These are phyloP conservation scores for Megaleporinus macrocephalus DNA, from an alignment of 2,113 vertebrate species.

Conservation along the genomic window DNA sequence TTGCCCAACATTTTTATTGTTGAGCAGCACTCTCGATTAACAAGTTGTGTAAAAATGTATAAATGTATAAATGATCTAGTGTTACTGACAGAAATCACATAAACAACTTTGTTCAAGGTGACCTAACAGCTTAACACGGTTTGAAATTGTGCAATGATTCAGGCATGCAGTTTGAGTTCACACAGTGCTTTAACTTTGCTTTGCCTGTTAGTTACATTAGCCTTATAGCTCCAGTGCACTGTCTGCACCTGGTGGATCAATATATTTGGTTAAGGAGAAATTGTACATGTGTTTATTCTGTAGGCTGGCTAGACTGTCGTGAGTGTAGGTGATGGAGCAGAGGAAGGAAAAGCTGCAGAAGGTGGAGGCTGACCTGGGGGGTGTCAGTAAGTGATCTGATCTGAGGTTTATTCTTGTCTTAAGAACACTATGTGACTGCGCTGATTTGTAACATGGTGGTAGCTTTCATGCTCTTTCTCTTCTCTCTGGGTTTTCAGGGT, in stretches of 20 bases:
- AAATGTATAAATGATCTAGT: no score
- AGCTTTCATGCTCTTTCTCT: neutral
- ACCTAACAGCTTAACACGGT: no score
- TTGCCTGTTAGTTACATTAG: neutral
- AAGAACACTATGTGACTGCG: slow-evolving; percentile 38
- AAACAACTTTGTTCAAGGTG: no score
- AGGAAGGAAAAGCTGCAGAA: neutral
- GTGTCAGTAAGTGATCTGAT: neutral
- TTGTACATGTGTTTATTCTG: neutral
- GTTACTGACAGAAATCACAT: no score
- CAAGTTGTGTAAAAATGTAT: no score
- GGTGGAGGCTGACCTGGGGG: neutral
- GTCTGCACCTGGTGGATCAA: neutral
- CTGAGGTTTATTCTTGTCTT: slow-evolving; percentile 34
- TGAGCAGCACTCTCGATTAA: no score
- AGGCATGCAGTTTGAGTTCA: neutral
- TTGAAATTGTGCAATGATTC: neutral
- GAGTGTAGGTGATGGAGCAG: neutral
- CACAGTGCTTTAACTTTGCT: neutral
- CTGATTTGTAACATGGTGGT: neutral
- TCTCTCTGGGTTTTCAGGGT: slow-evolving; percentile 12
- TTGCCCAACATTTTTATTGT: no score
- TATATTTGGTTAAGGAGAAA: neutral
- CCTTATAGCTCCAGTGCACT: neutral
- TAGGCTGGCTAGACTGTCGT: neutral